phyloP scores from a whole-genome alignment of 1,140 invertebrate species.

The Pentalonia nigronervosa region DNA sequence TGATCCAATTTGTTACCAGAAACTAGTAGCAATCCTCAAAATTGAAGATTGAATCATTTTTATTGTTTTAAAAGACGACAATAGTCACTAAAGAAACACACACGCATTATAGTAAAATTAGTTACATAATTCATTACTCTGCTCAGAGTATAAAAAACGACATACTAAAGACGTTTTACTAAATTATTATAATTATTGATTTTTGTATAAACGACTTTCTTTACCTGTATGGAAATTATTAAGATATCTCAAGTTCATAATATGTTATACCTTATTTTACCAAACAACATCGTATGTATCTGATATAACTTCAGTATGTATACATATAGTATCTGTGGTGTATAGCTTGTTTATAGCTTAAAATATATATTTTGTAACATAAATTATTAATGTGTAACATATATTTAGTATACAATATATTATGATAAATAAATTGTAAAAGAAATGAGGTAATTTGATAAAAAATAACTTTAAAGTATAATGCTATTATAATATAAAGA shows the following conservation, averaged over 20 bases:
- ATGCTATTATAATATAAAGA: not conserved
- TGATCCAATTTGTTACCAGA: no score
- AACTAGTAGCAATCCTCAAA: no score
- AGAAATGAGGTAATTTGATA: not conserved
- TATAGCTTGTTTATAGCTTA: not conserved
- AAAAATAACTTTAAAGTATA: not conserved
- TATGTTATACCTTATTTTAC: not conserved
- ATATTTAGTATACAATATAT: not conserved
- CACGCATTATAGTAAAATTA: not conserved
- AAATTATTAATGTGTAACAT: not conserved
- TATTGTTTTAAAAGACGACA: not conserved
- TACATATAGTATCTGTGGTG: not conserved
- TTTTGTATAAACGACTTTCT: not conserved
- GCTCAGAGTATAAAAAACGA: no score
- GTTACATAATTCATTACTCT: no score
- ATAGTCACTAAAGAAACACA: not conserved
- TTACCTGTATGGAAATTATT: not conserved
- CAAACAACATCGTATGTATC: not conserved
- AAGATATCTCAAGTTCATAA: not conserved
- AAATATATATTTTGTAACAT: not conserved
- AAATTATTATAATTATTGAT: not conserved
- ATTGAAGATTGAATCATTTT: no score
- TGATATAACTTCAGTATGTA: not conserved
- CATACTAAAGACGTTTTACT: not conserved
- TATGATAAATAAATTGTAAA: not conserved